A percentile compares a stretch with the other conserved stretches of the same genome.
Evolutionary conservation across 2,888 invertebrate species (phyloP).

Genomic region (Acanthacorydalis orientalis): DNA sequence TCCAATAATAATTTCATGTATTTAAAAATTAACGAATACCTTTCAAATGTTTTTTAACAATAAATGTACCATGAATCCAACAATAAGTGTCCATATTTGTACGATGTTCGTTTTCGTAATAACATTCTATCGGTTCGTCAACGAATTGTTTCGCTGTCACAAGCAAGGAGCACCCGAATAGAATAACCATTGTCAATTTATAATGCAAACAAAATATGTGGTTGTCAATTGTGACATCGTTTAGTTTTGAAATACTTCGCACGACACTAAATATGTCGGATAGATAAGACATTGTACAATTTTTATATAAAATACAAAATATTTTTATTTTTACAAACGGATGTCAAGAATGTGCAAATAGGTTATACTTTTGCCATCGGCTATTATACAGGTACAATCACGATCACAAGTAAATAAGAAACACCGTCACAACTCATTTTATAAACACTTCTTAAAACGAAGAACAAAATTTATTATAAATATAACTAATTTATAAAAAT

Average conservation of each 20-base stretch:
- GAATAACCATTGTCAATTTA: conserved; percentile 50
- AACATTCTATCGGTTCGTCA: conserved; percentile 70
- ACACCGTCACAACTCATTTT: too few relatives aligned
- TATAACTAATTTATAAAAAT: too few relatives aligned
- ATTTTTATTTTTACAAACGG: too few relatives aligned
- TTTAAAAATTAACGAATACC: conserved; percentile 17
- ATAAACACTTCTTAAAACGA: too few relatives aligned
- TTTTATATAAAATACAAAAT: too few relatives aligned
- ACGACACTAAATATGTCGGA: conserved; percentile 50
- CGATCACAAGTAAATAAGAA: too few relatives aligned
- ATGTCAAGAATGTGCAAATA: too few relatives aligned
- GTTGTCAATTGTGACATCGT: conserved; percentile 56
- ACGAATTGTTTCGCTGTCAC: conserved; percentile 72
- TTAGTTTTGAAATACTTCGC: conserved; percentile 45
- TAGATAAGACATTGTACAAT: conserved; percentile 21
- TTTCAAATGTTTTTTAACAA: conserved; percentile 28
- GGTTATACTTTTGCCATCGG: too few relatives aligned
- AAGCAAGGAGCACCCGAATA: conserved; percentile 54
- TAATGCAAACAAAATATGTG: conserved; percentile 60
- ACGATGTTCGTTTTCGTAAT: conserved; percentile 33
- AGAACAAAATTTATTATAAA: too few relatives aligned
- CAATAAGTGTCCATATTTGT: conserved; percentile 58
- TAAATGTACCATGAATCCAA: conserved; percentile 63
- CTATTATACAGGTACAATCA: too few relatives aligned
- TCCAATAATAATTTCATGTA: too few relatives aligned